Conservation (phyloP, 2,797 vertebrate species). For the Cyprinella venusta region DNA sequence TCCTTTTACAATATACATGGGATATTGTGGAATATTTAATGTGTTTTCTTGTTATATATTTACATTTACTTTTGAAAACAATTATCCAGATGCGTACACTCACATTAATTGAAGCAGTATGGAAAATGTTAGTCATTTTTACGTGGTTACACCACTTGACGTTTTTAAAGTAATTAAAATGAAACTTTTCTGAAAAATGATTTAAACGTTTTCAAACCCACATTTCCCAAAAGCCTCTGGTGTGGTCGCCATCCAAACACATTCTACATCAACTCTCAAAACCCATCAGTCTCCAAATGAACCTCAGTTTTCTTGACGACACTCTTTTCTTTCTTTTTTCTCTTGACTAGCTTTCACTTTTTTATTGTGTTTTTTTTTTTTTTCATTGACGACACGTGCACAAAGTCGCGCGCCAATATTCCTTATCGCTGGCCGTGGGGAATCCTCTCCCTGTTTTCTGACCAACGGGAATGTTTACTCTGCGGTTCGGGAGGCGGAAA, state of each 20-base stretch:
- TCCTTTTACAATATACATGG: too few relatives aligned
- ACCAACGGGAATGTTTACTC: constrained; percentile 65
- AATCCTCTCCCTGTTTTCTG: constrained; percentile 63
- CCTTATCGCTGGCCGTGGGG: constrained; percentile 65
- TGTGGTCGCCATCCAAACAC: too few relatives aligned
- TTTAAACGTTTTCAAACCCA: too few relatives aligned
- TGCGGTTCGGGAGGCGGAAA: constrained; percentile 72
- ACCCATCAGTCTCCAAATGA: constrained; percentile 18
- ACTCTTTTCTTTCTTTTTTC: neutral
- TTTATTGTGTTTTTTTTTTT: too few relatives aligned
- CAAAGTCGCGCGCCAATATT: constrained; percentile 27
- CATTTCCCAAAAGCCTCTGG: neutral
- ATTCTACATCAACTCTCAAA: neutral
- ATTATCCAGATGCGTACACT: too few relatives aligned
- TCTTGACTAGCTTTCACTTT: too few relatives aligned
- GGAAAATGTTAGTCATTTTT: neutral
- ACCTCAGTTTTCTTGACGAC: constrained; percentile 31
- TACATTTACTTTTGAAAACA: neutral
- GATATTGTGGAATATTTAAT: too few relatives aligned
- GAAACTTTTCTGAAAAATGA: neutral
- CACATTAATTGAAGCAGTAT: too few relatives aligned
- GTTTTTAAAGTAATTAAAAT: too few relatives aligned
- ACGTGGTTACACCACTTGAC: too few relatives aligned
- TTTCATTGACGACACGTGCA: neutral
- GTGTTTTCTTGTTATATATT: neutral